A percentile compares a stretch with the other conserved stretches of the same genome.
phyloP scores from a whole-genome alignment of 2,113 vertebrate species.

The Xenus cinereus region DNA sequence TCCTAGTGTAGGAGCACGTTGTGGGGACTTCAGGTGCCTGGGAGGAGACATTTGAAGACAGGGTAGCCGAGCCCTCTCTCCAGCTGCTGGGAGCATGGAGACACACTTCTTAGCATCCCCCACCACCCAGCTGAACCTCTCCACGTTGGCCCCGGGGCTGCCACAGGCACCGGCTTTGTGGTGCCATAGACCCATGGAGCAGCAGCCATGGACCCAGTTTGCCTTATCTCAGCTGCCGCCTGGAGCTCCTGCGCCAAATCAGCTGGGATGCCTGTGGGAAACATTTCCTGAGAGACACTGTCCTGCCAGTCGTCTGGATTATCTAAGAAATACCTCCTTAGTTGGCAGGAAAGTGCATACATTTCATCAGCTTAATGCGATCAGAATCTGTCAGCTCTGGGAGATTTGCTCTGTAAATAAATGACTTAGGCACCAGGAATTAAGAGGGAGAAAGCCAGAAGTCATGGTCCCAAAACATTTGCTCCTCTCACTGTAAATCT shows the following conservation, averaged over 20 bases:
- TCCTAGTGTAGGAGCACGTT: neutral
- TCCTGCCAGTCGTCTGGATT: neutral
- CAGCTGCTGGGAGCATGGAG: neutral
- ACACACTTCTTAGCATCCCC: neutral
- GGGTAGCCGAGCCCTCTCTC: neutral
- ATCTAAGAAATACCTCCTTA: neutral
- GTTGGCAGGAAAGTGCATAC: neutral
- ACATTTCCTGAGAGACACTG: neutral
- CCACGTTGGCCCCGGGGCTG: neutral
- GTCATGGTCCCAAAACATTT: neutral
- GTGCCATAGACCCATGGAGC: fast-evolving
- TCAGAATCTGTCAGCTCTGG: constrained; percentile 7
- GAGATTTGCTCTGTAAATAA: constrained; percentile 3
- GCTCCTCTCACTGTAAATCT: constrained; percentile 6
- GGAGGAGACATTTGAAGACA: neutral
- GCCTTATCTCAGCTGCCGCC: neutral
- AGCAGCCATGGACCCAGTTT: fast-evolving
- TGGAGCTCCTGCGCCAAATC: neutral
- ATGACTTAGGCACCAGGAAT: neutral
- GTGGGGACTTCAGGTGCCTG: neutral
- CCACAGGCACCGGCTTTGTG: neutral
- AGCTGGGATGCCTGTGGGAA: neutral
- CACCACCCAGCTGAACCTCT: neutral
- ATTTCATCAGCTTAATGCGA: neutral
- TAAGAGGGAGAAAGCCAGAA: neutral